These are phyloP conservation scores for Poecilia wingei DNA, from an alignment of 2,797 vertebrate species.

Conservation along the genomic window DNA sequence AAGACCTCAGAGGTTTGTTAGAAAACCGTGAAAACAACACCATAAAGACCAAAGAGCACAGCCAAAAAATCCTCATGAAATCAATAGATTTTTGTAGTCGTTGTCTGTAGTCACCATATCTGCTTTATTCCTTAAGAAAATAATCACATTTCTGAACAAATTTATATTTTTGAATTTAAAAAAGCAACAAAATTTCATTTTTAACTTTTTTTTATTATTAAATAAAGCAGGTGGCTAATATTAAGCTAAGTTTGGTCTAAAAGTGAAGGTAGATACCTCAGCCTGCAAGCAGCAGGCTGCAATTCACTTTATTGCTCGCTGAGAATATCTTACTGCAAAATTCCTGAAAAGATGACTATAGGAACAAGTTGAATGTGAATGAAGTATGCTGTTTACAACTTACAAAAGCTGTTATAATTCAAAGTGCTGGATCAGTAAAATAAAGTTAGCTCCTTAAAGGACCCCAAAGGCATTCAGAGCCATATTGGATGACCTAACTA, in stretches of 20 bases:
- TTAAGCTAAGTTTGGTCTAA: not conserved
- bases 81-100: not conserved
- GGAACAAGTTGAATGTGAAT: constrained; percentile 9
- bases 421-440: not conserved
- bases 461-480: constrained; percentile 1
- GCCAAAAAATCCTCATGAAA: not conserved
- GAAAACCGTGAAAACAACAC: not conserved
- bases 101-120: not conserved
- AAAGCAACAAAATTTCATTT: not conserved
- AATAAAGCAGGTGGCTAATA: not conserved
- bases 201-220: not conserved
- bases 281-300: not conserved
- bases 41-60: not conserved
- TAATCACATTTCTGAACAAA: not conserved
- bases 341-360: not conserved
- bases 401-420: constrained; percentile 12
- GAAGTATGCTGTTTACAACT: not conserved
- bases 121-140: not conserved
- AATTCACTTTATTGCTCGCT: not conserved
- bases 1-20: not conserved
- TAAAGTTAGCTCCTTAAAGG: constrained; percentile 8
- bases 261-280: not conserved
- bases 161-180: not conserved
- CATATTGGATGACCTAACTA: constrained; percentile 15
- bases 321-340: not conserved